A percentile compares a stretch with the other conserved stretches of the same genome.
These are phyloP conservation scores for Podarcis muralis DNA, from an alignment of 2,113 vertebrate genomes.

Conservation along the genomic window DNA sequence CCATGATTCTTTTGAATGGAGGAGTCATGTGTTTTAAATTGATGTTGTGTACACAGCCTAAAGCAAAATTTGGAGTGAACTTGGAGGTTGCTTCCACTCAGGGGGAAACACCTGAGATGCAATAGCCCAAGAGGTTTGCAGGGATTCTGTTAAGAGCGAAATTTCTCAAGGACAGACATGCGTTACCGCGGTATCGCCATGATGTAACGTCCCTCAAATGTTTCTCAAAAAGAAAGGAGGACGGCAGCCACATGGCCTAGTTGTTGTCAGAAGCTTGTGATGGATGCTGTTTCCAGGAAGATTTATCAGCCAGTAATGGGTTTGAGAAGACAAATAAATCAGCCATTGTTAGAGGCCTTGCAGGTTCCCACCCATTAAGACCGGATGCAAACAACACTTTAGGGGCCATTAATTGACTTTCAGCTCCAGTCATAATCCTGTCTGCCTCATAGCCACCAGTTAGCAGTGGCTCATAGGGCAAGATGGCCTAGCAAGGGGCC, in stretches of 20 bases:
- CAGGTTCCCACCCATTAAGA: neutral
- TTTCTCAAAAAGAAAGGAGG: neutral
- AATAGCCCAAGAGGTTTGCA: neutral
- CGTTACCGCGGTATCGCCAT: neutral
- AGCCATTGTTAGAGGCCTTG: neutral
- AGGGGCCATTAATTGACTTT: slow-evolving; percentile 30
- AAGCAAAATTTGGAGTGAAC: neutral
- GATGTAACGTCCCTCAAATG: neutral
- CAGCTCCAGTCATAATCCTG: neutral
- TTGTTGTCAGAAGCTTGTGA: neutral
- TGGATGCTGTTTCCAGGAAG: slow-evolving; percentile 1
- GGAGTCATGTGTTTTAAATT: too few species aligned
- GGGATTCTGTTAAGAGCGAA: neutral
- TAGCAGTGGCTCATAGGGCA: slow-evolving; percentile 59
- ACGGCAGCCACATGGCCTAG: neutral
- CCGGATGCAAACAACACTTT: neutral
- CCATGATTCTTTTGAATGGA: too few species aligned
- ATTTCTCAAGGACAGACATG: neutral
- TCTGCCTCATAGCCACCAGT: slow-evolving; percentile 52
- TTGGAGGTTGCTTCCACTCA: neutral
- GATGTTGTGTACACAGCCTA: neutral
- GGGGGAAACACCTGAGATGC: neutral
- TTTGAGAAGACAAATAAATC: slow-evolving; percentile 14
- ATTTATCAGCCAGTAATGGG: slow-evolving; percentile 7
- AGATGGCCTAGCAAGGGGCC: neutral